Base-by-base conservation (phyloP, 2,797 vertebrate genomes). In the Emydoidea blandingii region DNA sequence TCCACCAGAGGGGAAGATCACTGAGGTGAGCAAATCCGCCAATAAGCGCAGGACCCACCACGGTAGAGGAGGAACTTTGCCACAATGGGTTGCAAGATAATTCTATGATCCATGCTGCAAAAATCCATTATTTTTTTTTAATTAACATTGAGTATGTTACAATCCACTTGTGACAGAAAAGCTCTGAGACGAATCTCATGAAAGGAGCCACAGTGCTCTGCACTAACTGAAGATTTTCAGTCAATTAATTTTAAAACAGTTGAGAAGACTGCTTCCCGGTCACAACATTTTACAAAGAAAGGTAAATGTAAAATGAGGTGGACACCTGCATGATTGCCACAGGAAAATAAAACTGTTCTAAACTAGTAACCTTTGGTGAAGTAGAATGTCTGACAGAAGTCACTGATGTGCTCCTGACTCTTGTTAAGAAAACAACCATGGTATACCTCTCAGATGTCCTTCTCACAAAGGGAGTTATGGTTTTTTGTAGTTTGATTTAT, bases 371-470 rank as follows among this genome's bases (percentile, higher is more conserved):
- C 31, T 59, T 93, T 14, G 44, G 9, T 56, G 44, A 68, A 87
- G 41, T 4, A 52, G 27, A 15, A 88, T 44, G 29, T 78, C 31
- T 54, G 76, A 14, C 62, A 81, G n/a, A 19, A 8, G 2, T 80
- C 62, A 49, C 31, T 83, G 59, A 34, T 79, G 5, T 0, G 0
- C 21, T 83, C 10, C 15, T 81, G 72, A 59, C 19, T 57, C 49
- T 29, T 89, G 5, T 92, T 88, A 49, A 18, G 54, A 37, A 89
- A 88, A 50, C 52, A 91, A 16, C 72, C 52, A 44, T 47, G 16
- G 8, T 54, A 79, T 83, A 19, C 31, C 6, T 54, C 56, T 44
- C 72, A 79, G 23, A 65, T 88, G 31, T 84, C 87, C n/a, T 49
- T 79, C 7, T 31, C 0, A 37, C 59, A 83, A 90, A 50, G 12